These are phyloP conservation scores for Podilymbus podiceps DNA, from an alignment of 2,113 vertebrate genomes.

Conservation along the genomic window DNA sequence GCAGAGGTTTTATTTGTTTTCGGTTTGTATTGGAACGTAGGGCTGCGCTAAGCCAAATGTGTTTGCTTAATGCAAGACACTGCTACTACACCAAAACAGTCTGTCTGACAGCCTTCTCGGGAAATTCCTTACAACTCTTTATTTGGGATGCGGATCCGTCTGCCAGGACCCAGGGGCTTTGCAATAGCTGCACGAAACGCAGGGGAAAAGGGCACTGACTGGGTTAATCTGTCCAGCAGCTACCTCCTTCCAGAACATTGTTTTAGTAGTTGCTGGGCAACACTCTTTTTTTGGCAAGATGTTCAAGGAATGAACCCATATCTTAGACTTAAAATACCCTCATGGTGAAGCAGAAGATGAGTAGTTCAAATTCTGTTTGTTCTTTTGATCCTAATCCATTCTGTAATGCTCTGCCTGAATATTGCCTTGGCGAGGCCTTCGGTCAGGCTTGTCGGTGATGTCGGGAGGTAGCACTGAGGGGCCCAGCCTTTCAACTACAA, in stretches of 20 bases:
- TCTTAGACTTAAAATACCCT: conserved; percentile 62
- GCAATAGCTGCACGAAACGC: not conserved
- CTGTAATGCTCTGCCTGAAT: not conserved
- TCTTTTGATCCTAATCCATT: not conserved
- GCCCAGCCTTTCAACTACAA: not conserved
- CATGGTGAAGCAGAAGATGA: conserved; percentile 13
- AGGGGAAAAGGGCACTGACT: not conserved
- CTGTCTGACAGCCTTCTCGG: conserved; percentile 6
- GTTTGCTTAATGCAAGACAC: not conserved
- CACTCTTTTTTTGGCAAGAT: conserved; percentile 58
- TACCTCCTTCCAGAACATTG: conserved; percentile 49
- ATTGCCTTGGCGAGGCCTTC: rapidly evolving
- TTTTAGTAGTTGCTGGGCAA: conserved; percentile 67
- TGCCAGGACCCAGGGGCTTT: not conserved
- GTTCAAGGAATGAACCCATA: conserved; percentile 57
- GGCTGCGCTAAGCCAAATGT: rapidly evolving
- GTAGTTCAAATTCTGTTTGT: conserved; percentile 28
- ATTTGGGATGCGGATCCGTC: not conserved
- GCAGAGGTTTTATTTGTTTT: not conserved
- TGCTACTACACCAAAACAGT: not conserved
- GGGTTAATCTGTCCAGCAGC: conserved; percentile 53
- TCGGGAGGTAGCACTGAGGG: not conserved
- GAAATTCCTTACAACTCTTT: not conserved
- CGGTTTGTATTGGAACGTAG: rapidly evolving
- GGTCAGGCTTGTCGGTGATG: not conserved